These are phyloP conservation scores for Anaspis maculata DNA, from an alignment of 2,888 invertebrate genomes.

Conservation along the genomic window DNA sequence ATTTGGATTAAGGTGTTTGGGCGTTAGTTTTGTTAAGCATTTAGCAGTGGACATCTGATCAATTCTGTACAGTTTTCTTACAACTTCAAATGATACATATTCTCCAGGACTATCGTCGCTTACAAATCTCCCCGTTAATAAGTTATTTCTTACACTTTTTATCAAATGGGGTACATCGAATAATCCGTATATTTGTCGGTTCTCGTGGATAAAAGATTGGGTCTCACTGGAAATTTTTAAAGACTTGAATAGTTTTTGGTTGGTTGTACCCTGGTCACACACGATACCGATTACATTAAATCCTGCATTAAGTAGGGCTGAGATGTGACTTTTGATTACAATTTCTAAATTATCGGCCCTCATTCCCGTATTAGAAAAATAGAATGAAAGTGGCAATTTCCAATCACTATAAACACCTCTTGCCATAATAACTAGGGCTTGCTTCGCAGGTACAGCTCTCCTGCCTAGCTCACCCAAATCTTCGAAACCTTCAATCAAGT, in stretches of 20 bases:
- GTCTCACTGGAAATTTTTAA: not conserved
- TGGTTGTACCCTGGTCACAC: no score
- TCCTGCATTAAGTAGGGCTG: not conserved
- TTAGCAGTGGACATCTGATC: slow-evolving; percentile 3
- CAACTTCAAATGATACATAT: slow-evolving; percentile 10
- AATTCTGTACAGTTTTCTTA: slow-evolving; percentile 8
- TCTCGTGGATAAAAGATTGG: not conserved
- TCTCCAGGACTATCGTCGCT: no score
- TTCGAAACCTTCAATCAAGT: not conserved
- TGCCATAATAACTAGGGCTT: not conserved
- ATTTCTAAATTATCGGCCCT: not conserved
- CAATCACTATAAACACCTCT: no score
- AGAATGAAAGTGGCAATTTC: not conserved
- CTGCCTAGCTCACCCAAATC: not conserved
- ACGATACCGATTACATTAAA: no score
- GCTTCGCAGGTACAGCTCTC: not conserved
- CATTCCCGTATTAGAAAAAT: not conserved
- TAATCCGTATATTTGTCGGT: slow-evolving; percentile 9
- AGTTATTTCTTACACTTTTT: no score
- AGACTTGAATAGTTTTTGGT: not conserved
- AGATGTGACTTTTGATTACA: not conserved
- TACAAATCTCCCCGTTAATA: slow-evolving; percentile 13
- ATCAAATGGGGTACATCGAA: slow-evolving; percentile 18
- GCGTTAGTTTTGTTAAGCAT: slow-evolving; percentile 10
- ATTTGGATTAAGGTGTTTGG: slow-evolving; percentile 13